phyloP scores from a whole-genome alignment of 2,888 invertebrate species.

The Lycocerus yunnanus region DNA sequence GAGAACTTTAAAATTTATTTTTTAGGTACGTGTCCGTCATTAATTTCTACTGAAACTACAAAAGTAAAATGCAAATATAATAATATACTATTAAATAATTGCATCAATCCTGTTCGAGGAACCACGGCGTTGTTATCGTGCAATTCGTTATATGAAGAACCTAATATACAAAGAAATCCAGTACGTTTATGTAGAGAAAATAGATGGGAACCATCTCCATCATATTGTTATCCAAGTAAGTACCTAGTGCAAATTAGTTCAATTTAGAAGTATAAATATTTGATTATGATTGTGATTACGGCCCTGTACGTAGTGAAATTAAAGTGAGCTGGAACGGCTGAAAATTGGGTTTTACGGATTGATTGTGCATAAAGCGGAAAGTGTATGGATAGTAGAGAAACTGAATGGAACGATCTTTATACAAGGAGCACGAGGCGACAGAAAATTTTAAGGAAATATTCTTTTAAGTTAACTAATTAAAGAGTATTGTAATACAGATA shows the following conservation, averaged over 20 bases:
- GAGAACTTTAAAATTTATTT: background rate
- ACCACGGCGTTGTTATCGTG: background rate
- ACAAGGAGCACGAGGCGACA: no score
- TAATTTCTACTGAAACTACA: background rate
- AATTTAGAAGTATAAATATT: no score
- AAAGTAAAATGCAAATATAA: background rate
- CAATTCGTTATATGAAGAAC: background rate
- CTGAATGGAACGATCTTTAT: no score
- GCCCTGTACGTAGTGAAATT: no score
- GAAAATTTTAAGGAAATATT: no score
- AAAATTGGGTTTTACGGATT: no score
- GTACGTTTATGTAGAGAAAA: background rate
- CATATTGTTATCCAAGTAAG: background rate
- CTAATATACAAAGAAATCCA: background rate
- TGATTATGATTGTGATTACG: no score
- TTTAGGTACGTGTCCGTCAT: background rate
- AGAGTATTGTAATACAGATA: no score
- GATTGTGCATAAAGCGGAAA: no score
- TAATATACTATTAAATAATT: background rate
- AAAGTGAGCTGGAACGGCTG: no score
- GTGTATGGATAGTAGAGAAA: no score
- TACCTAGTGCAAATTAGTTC: background rate
- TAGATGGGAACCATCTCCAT: background rate
- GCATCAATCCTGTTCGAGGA: background rate
- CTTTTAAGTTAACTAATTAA: no score